Conservation (phyloP, 2,888 invertebrate genomes). For the Mythimna loreyi region DNA sequence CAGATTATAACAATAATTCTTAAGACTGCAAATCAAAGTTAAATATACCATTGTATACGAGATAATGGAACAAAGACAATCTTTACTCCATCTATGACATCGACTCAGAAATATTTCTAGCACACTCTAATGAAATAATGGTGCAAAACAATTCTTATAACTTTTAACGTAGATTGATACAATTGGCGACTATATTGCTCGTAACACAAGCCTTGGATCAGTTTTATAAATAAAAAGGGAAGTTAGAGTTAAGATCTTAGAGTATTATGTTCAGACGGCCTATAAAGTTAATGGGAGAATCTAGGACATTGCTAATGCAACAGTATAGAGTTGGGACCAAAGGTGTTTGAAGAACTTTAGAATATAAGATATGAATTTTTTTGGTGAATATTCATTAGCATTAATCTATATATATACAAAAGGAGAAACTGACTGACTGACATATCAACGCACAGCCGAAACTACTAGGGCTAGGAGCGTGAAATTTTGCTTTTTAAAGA, state of each 20-base stretch:
- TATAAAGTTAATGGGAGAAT: slow-evolving; percentile 26
- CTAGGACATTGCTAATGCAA: slow-evolving; percentile 1
- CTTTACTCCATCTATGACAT: slow-evolving; percentile 49
- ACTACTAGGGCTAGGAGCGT: too few species aligned
- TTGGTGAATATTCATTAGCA: background rate
- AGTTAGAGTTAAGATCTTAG: slow-evolving; percentile 43
- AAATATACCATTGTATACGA: slow-evolving; percentile 4
- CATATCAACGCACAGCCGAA: too few species aligned
- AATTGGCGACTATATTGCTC: slow-evolving; percentile 64
- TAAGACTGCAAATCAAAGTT: slow-evolving; percentile 7
- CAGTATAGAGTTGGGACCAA: background rate
- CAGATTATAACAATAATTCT: background rate
- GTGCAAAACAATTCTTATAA: slow-evolving; percentile 75
- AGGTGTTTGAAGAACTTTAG: background rate
- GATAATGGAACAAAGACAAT: slow-evolving; percentile 51
- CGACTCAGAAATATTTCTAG: slow-evolving; percentile 55
- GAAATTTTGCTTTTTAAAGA: too few species aligned
- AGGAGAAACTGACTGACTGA: too few species aligned
- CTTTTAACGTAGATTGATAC: slow-evolving; percentile 69
- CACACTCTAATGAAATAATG: slow-evolving; percentile 75
- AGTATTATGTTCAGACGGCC: slow-evolving; percentile 21
- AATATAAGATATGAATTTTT: background rate
- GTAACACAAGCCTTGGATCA: slow-evolving; percentile 57
- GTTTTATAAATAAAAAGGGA: slow-evolving; percentile 55
- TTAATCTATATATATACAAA: too few species aligned